phyloP scores from a whole-genome alignment of 2,797 vertebrate genomes.

The Furcifer pardalis region DNA sequence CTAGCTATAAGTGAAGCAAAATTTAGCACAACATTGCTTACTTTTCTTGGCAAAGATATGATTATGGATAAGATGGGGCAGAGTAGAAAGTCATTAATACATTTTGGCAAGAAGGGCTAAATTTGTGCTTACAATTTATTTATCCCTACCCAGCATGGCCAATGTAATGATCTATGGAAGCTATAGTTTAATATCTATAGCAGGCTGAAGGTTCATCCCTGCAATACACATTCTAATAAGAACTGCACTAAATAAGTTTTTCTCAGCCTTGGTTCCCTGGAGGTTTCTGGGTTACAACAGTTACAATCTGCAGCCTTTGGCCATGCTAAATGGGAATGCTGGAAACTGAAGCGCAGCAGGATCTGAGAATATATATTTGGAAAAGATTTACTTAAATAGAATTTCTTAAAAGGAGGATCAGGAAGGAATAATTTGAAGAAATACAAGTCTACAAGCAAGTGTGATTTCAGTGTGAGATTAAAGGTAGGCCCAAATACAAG shows the following conservation, averaged over 20 bases:
- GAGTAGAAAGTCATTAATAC: background rate
- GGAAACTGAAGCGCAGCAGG: background rate
- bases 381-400: background rate
- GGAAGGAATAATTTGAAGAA: background rate
- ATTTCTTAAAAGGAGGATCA: background rate
- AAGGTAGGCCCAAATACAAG: background rate
- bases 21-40: background rate
- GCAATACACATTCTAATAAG: background rate
- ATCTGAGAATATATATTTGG: background rate
- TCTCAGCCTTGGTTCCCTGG: background rate
- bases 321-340: background rate
- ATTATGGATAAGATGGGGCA: background rate
- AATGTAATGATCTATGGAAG: background rate
- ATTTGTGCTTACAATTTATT: background rate
- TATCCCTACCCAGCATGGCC: background rate
- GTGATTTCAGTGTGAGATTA: background rate
- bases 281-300: background rate
- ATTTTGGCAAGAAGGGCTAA: too few relatives aligned
- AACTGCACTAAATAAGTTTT: background rate
- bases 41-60: background rate
- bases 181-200: background rate
- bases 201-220: background rate
- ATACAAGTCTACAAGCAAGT: background rate
- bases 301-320: too few relatives aligned
- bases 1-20: background rate